phyloP scores from a whole-genome alignment of 2,113 vertebrate species.

The Turdus rufiventris region DNA sequence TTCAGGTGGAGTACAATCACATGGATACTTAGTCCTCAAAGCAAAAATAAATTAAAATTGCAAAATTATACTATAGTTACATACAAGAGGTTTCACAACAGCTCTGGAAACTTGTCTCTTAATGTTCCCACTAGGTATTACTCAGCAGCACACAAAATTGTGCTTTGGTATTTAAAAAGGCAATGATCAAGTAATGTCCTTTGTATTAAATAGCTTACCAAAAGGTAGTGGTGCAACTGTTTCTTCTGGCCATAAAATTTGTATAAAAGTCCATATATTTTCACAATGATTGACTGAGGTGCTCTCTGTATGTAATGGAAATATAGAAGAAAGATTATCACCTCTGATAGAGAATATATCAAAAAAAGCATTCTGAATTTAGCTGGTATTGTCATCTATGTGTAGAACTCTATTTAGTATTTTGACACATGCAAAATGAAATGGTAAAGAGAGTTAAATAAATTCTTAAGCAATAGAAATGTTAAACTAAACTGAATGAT shows the following conservation, averaged over 20 bases:
- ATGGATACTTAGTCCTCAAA: neutral
- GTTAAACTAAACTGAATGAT: neutral
- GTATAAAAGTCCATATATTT: neutral
- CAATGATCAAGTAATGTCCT: neutral
- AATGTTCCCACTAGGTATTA: neutral
- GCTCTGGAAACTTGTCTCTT: neutral
- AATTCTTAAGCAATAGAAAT: neutral
- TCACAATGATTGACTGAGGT: neutral
- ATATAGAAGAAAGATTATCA: neutral
- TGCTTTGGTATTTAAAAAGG: neutral
- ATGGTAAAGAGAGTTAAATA: neutral
- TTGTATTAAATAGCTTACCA: neutral
- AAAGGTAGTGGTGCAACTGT: neutral
- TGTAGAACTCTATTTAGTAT: neutral
- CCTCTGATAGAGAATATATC: neutral
- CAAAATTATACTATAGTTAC: neutral
- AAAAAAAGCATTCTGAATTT: neutral
- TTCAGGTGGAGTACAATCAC: neutral
- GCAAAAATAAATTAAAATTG: constrained; percentile 8
- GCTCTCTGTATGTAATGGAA: neutral
- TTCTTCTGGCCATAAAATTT: neutral
- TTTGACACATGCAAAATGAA: neutral
- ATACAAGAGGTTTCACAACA: neutral
- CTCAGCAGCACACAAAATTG: neutral
- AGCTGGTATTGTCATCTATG: neutral